These are phyloP conservation scores for Cataglyphis albicans DNA, from an alignment of 2,888 invertebrate species.

Conservation along the genomic window DNA sequence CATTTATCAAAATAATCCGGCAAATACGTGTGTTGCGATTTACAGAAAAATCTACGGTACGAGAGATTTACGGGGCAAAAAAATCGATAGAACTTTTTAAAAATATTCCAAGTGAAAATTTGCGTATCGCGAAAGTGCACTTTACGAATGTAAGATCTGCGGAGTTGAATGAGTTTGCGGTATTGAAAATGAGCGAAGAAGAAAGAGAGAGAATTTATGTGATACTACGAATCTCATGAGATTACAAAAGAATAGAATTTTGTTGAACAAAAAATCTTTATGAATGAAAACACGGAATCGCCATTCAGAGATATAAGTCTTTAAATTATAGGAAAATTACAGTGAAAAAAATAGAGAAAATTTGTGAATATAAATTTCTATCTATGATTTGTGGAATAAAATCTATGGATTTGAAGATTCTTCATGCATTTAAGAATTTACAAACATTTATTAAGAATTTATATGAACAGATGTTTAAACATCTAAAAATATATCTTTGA, in stretches of 20 bases:
- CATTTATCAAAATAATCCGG: constrained; percentile 54
- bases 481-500: neutral
- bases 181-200: constrained; percentile 25
- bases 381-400: neutral
- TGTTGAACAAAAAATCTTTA: neutral
- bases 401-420: neutral
- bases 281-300: neutral
- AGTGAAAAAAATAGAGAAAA: neutral
- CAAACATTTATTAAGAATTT: neutral
- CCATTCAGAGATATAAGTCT: neutral
- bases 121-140: constrained; percentile 28
- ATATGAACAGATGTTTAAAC: neutral
- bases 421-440: neutral
- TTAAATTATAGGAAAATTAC: neutral
- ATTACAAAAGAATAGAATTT: constrained; percentile 9
- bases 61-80: constrained; percentile 49
- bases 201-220: constrained; percentile 12
- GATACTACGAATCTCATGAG: neutral
- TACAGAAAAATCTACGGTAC: constrained; percentile 13
- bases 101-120: constrained; percentile 25
- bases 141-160: neutral
- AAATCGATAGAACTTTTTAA: constrained; percentile 47
- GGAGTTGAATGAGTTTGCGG: constrained; percentile 24
- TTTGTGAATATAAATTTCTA: neutral
- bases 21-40: constrained; percentile 40